A percentile compares a stretch with the other conserved stretches of the same genome.
phyloP scores from a whole-genome alignment of 1,140 invertebrate genomes.

The Mya arenaria region DNA sequence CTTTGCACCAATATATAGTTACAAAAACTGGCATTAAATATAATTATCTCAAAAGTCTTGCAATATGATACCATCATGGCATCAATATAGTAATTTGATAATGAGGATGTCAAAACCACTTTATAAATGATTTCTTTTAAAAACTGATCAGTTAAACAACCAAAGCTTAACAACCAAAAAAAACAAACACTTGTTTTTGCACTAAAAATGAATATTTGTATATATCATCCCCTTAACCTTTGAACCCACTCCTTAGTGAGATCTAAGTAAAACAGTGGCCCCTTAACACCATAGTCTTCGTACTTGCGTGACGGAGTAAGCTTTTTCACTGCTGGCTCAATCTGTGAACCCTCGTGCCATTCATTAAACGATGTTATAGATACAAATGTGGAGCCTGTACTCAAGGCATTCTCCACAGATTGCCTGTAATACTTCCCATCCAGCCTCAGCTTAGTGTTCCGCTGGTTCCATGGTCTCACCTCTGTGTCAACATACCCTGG shows the following conservation, averaged over 20 bases:
- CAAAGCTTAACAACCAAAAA: no score
- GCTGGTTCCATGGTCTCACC: conserved; percentile 82
- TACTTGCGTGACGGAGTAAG: conserved; percentile 71
- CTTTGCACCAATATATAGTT: no score
- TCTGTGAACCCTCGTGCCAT: conserved; percentile 84
- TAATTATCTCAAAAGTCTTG: no score
- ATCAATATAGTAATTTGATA: no score
- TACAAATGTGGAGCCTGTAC: conserved; percentile 74
- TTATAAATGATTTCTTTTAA: no score
- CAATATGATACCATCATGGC: no score
- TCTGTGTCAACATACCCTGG: conserved; percentile 83
- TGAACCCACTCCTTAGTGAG: conserved; percentile 69
- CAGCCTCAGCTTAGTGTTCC: conserved; percentile 77
- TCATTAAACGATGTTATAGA: conserved; percentile 84
- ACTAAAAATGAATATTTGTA: no score
- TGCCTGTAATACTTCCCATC: conserved; percentile 81
- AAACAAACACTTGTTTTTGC: no score
- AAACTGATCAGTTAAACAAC: no score
- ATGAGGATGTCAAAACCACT: no score
- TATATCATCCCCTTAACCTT: no score
- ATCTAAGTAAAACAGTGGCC: conserved; percentile 77
- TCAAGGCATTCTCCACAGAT: conserved; percentile 79
- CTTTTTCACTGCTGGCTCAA: conserved; percentile 81
- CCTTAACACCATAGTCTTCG: conserved; percentile 73
- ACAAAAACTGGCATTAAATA: no score